Base-by-base conservation (phyloP, 2,888 invertebrate species). In the Dioctria rufipes region DNA sequence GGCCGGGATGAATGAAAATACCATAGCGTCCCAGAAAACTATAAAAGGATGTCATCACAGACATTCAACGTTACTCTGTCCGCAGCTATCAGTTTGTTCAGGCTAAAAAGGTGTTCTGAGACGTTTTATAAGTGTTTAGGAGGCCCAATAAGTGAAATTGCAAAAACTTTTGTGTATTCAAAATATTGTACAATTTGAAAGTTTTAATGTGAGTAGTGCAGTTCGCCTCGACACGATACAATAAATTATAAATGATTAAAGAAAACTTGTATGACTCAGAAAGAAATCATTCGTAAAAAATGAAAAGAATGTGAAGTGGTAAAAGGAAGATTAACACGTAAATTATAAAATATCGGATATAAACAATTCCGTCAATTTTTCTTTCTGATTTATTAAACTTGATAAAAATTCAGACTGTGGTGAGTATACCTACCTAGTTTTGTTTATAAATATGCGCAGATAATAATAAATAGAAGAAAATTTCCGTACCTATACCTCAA, bases 41-140 rank as follows among this genome's bases (percentile, higher is more conserved):
- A 84, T 84, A 84, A 82, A 84, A 84, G 84, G 84, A 83, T 80
- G 84, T 84, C 79, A 82, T 80, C 79, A 58, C 80, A 80, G 79
- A 80, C 73, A 80, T 81, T 79, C 61, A 81, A 83, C 81, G 81
- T 83, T 83, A 84, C 84, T 84, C 84, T 83, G 82, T 83, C 82
- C 78, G 80, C 71, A 73, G 81, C 71, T 65, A 75, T 66, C 78
- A 78, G 66, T 54, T 58, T 78, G 81, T 77, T 80, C 66, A 82
- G 79, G 65, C 78, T 58, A 54, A 60, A 78, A 39, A 77, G 49
- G 77, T 77, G 39, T 77, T 63, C 46, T 58, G 43, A 25, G 61
- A n/a, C 2, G 25, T 13, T 63, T 51, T 43, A 4, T 5, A 3
- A 73, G 60, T n/a, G 73, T 58, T 40, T 25, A 25, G 58, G 58